phyloP scores from a whole-genome alignment of 2,113 vertebrate genomes.

The Suricata suricatta region DNA sequence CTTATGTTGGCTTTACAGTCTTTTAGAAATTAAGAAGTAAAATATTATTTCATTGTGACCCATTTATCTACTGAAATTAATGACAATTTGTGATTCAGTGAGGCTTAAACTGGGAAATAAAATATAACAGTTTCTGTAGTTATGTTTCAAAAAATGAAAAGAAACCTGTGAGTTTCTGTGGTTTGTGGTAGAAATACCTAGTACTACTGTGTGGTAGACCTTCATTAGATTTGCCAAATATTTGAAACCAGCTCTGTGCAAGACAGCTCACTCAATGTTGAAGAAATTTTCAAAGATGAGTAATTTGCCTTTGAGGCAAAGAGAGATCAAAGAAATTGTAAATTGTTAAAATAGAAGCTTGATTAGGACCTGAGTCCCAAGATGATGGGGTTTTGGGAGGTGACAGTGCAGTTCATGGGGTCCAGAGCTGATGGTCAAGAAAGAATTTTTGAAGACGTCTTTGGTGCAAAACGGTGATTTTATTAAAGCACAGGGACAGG shows the following conservation, averaged over 20 bases:
- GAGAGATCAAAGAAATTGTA: neutral
- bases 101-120: slow-evolving; percentile 10
- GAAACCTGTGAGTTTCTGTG: neutral
- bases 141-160: slow-evolving; percentile 36
- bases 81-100: slow-evolving; percentile 24
- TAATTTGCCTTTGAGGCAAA: neutral
- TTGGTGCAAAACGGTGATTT: too few species aligned
- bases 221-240: neutral
- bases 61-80: slow-evolving; percentile 27
- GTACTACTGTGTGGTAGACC: neutral
- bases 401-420: too few species aligned
- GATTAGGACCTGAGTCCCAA: neutral
- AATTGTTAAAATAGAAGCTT: neutral
- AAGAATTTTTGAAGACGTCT: too few species aligned
- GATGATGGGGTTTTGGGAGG: too few species aligned
- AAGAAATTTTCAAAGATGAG: neutral
- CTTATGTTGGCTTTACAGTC: neutral
- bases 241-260: neutral
- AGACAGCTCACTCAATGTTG: neutral
- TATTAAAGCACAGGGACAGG: too few species aligned
- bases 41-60: neutral
- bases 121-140: neutral
- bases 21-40: slow-evolving; percentile 28
- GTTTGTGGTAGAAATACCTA: neutral
- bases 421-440: too few species aligned